Percentiles rank a stretch among this genome's conserved stretches.
Conservation (phyloP, 2,797 vertebrate genomes). For the Philypnodon macrostomus region DNA sequence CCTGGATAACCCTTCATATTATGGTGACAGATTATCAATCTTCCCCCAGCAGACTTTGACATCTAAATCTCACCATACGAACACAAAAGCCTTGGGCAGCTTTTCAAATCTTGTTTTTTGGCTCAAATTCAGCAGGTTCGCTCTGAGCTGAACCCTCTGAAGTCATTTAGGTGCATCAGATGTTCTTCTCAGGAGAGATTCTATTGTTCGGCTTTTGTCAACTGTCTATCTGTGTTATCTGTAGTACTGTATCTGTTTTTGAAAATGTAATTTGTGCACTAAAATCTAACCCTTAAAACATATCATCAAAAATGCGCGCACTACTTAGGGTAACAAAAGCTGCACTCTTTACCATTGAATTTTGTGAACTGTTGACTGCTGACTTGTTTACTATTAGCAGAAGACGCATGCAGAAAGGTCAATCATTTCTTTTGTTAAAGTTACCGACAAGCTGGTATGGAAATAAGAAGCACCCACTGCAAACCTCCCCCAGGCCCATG, state of each 20-base stretch:
- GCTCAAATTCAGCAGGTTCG: constrained; percentile 10
- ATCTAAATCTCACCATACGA: constrained; percentile 11
- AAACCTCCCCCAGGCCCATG: too few relatives aligned
- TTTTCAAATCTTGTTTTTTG: constrained; percentile 12
- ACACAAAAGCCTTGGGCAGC: background rate
- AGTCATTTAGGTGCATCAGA: constrained; percentile 24
- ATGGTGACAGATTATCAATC: constrained; percentile 12
- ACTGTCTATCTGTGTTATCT: constrained; percentile 8
- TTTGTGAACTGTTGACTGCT: too few relatives aligned
- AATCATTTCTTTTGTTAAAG: too few relatives aligned
- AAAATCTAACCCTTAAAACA: constrained; percentile 14
- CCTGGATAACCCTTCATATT: constrained; percentile 14
- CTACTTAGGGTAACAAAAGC: background rate
- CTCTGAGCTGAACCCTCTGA: background rate
- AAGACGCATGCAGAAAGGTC: too few relatives aligned
- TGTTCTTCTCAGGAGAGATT: constrained; percentile 19
- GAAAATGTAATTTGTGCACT: constrained; percentile 16
- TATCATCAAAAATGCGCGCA: constrained; percentile 4
- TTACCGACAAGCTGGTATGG: too few relatives aligned
- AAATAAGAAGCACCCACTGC: too few relatives aligned
- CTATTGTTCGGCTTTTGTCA: constrained; percentile 20
- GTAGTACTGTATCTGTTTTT: constrained; percentile 4
- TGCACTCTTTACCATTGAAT: too few relatives aligned
- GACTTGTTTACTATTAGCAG: too few relatives aligned
- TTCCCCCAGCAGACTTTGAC: constrained; percentile 12